Base-by-base conservation (phyloP, 1,140 invertebrate genomes). In the Brachionus sp. region DNA sequence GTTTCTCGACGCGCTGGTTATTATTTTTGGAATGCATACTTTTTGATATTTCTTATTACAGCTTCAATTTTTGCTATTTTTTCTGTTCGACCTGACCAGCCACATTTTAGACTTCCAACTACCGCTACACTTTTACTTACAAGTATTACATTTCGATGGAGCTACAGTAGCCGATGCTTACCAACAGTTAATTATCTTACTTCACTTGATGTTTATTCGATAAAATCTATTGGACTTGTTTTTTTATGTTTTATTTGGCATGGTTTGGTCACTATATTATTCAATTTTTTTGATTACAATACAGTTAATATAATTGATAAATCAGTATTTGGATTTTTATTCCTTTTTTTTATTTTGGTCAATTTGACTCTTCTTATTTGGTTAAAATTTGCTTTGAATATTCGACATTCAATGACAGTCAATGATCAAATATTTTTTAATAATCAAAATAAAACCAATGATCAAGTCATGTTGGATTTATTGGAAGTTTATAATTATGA, bases 1-100 rank as follows among this genome's bases (percentile, higher is more conserved):
- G 85, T 84, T 12, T 84, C 85, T 13, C 39, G 85, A 75, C 25
- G 85, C 25, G 84, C 85, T 13, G 85, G 85, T 62, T 86, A 85
- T 80, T 86, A 85, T 68, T n/a, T n/a, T n/a, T n/a, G n/a, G n/a
- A n/a, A n/a, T n/a, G n/a, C n/a, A n/a, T n/a, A n/a, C n/a, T n/a
- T 86, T 85, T 66, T 86, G 85, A 86, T 86, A 86, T 86, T 86
- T 57, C 85, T 87, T 10, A 87, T 87, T 50, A 88, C 88, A 84
- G 87, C 86, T 84, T 84, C 89, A 78, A 86, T 88, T 39, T 89
- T 89, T 85, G 86, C 88, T 19, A 89, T 88, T 84, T 89, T 89
- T 85, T 86, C 88, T n/a, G 88, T 89, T 46, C 84, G 86, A n/a
- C 86, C 86, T 39, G 83, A 85, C 10, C 83, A 85, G 13, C 87